phyloP scores from a whole-genome alignment of 2,888 invertebrate species.

The Lasioglossum morio region DNA sequence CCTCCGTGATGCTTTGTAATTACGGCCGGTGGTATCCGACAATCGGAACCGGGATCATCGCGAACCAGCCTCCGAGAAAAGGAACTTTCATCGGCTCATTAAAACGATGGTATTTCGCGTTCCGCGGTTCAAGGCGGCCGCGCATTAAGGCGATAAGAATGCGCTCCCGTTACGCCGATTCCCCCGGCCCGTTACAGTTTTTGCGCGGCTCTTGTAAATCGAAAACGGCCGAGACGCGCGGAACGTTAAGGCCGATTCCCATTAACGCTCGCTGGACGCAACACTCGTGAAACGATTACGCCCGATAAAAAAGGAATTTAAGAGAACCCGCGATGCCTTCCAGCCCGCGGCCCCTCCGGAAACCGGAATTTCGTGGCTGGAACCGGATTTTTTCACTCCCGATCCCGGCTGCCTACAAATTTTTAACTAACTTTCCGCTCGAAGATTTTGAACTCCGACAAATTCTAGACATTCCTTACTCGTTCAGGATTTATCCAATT shows the following conservation, averaged over 20 bases:
- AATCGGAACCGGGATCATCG: constrained; percentile 19
- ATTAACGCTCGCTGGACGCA: neutral
- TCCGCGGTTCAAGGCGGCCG: neutral
- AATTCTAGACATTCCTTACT: neutral
- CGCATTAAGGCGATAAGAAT: constrained; percentile 5
- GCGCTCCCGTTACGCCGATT: constrained; percentile 20
- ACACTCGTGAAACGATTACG: neutral
- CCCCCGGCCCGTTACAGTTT: neutral
- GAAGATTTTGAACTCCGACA: neutral
- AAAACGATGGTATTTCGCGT: constrained; percentile 10
- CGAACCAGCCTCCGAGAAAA: neutral
- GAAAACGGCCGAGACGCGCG: neutral
- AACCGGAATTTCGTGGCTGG: constrained; percentile 3
- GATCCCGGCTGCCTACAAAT: neutral
- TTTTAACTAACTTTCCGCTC: neutral
- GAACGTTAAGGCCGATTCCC: neutral
- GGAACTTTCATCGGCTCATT: neutral
- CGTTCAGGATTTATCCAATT: neutral
- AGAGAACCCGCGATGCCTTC: neutral
- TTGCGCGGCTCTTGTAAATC: constrained; percentile 5
- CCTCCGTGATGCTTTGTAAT: constrained; percentile 13
- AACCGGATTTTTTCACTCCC: constrained; percentile 2
- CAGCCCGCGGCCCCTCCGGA: neutral
- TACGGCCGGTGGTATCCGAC: constrained; percentile 11
- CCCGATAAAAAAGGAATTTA: constrained; percentile 7